These are phyloP conservation scores for Neelides folsomi DNA, from an alignment of 2,888 invertebrate species.

Conservation along the genomic window DNA sequence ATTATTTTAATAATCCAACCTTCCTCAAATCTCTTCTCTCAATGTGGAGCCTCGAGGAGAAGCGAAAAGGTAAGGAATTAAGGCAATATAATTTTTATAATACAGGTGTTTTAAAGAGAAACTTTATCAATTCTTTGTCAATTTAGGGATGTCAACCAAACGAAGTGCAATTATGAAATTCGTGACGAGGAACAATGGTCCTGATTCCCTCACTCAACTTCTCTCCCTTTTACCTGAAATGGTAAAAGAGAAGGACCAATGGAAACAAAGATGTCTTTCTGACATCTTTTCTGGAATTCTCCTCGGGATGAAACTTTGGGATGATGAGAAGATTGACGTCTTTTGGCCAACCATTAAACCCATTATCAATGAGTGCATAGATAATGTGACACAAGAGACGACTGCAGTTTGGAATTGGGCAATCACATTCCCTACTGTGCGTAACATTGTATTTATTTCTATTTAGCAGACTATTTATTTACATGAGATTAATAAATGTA, in stretches of 20 bases:
- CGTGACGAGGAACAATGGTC: slow-evolving; percentile 28
- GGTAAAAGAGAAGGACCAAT: slow-evolving; percentile 40
- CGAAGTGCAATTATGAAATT: slow-evolving; percentile 12
- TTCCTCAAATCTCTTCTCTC: slow-evolving; percentile 57
- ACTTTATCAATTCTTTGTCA: too few relatives aligned
- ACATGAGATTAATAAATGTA: too few relatives aligned
- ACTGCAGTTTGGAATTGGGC: slow-evolving; percentile 40
- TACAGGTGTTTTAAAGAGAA: too few relatives aligned
- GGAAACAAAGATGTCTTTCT: slow-evolving; percentile 43
- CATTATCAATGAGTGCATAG: slow-evolving; percentile 38
- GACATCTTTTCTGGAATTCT: slow-evolving; percentile 45
- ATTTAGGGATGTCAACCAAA: too few relatives aligned
- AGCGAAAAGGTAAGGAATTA: slow-evolving; percentile 36
- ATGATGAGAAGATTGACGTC: slow-evolving; percentile 36
- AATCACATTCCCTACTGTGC: slow-evolving; percentile 25
- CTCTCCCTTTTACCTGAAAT: slow-evolving; percentile 31
- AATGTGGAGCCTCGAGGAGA: slow-evolving; percentile 67
- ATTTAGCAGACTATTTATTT: too few relatives aligned
- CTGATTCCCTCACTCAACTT: slow-evolving; percentile 17
- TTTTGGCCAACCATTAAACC: slow-evolving; percentile 41
- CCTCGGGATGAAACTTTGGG: slow-evolving; percentile 44
- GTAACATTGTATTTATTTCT: neutral
- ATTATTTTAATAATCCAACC: slow-evolving; percentile 52
- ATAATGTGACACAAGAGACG: slow-evolving; percentile 41
- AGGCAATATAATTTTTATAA: too few relatives aligned